These are phyloP conservation scores for Ephydatia muelleri DNA, from an alignment of 37 sponge, comb jelly and placozoan genomes.

Conservation along the genomic window DNA sequence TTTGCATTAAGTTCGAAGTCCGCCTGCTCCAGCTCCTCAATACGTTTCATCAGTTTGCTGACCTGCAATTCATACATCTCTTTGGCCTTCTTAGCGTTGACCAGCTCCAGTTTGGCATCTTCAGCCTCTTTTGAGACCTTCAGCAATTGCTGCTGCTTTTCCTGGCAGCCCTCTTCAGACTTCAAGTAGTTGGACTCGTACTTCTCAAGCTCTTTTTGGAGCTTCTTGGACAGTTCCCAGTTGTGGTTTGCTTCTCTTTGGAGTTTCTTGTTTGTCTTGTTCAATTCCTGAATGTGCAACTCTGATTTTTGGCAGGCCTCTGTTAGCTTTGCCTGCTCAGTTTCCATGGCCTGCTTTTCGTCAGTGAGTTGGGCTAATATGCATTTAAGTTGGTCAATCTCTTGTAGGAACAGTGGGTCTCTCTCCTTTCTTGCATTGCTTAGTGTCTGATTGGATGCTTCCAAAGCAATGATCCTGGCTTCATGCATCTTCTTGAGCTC, in stretches of 20 bases:
- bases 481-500: neutral
- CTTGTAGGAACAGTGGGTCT: neutral
- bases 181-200: constrained; percentile 3
- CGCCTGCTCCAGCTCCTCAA: constrained; percentile 38
- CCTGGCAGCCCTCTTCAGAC: constrained; percentile 4
- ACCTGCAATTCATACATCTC: constrained; percentile 8
- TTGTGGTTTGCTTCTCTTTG: constrained; percentile 19
- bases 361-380: constrained; percentile 27
- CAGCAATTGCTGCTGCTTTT: neutral
- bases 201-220: constrained; percentile 35
- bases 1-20: constrained; percentile 43
- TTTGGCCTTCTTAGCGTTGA: constrained; percentile 2
- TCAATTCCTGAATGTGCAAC: constrained; percentile 22
- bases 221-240: constrained; percentile 44
- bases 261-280: constrained; percentile 18
- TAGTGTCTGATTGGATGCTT: constrained; percentile 5
- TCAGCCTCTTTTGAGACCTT: neutral
- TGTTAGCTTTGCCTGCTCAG: constrained; percentile 1
- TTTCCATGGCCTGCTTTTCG: constrained; percentile 1
- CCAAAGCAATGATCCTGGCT: neutral
- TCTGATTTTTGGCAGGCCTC: neutral
- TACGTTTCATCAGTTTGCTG: constrained; percentile 3
- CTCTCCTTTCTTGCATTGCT: neutral
- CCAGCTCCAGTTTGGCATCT: constrained; percentile 26
- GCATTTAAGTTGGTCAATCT: neutral